Base-by-base conservation (phyloP, 2,888 invertebrate genomes). In the Epinotia bilunana region DNA sequence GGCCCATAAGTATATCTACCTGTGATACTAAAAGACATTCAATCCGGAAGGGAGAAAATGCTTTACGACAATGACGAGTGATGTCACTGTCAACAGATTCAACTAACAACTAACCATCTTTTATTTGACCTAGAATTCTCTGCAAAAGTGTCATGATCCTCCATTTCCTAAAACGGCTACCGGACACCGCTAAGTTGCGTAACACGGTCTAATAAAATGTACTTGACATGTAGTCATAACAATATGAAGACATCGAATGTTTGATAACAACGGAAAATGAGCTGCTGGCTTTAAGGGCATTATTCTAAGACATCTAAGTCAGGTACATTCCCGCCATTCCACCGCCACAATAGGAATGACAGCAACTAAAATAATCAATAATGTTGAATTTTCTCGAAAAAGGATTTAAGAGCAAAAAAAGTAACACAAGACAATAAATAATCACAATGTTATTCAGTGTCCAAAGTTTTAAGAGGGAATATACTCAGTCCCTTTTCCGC, bases 91-190 rank as follows among this genome's bases (percentile, higher is more conserved):
- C 53, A 53, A 53, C n/a, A 53, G 46, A 46, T 46, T 46, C 3
- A 46, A 53, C n/a, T 53, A 49, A 49, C 3, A 46, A 53, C n/a
- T 53, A 49, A 49, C 53, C 53, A 53, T 53, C 16, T 53, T 53
- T 49, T 49, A 16, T 53, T 49, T 49, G 49, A 49, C 49, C 49
- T 53, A n/a, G n/a, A 53, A 53, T 53, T 53, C 53, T 53, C n/a
- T 53, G n/a, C n/a, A 0, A 49, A 1, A 53, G 53, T 53, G 53
- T 53, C 53, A 53, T n/a, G 53, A n/a, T 53, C 16, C 53, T 53
- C 7, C 49, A 16, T 49, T 16, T 49, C 49, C 49, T 16, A 16
- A 16, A 16, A 49, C 6, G 49, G 49, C 49, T 49, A 49, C 49
- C 49, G 16, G 49, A 49, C 16, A 49, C 49, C 49, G 49, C 49